phyloP scores from a whole-genome alignment of 2,888 invertebrate species.

The Erebia palarica region DNA sequence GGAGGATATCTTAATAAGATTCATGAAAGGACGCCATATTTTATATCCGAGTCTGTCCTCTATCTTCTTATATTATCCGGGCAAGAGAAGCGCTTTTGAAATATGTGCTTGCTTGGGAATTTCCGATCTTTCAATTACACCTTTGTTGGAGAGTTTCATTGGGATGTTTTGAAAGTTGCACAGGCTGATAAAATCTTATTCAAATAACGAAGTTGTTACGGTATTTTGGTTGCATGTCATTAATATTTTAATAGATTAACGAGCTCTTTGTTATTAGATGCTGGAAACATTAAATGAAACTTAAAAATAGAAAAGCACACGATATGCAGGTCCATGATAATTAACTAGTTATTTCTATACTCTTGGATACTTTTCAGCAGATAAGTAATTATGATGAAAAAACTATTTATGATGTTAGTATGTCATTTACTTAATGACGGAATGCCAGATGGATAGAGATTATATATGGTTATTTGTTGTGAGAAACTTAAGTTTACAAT shows the following conservation, averaged over 20 bases:
- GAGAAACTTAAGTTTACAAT: too few species aligned
- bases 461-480: too few species aligned
- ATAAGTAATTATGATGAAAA: too few species aligned
- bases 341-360: too few species aligned
- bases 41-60: slow-evolving; percentile 86
- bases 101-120: slow-evolving; percentile 80
- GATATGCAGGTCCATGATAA: too few species aligned
- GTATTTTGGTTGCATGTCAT: neutral
- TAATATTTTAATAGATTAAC: neutral
- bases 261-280: neutral
- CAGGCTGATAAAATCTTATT: slow-evolving; percentile 27
- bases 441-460: too few species aligned
- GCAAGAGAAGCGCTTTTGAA: slow-evolving; percentile 74
- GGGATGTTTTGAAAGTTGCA: slow-evolving; percentile 38
- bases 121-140: slow-evolving; percentile 82
- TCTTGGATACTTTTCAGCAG: too few species aligned
- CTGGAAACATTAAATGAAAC: too few species aligned
- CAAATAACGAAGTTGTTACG: neutral
- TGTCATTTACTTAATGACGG: too few species aligned
- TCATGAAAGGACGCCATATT: slow-evolving; percentile 92
- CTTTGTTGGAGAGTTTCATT: slow-evolving; percentile 64
- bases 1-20: slow-evolving; percentile 91
- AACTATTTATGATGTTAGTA: too few species aligned
- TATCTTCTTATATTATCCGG: slow-evolving; percentile 83
- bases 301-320: too few species aligned